These are phyloP conservation scores for Sanderia malayensis DNA, from an alignment of 30 jellyfish, hydroid and myxozoan genomes.

Conservation along the genomic window DNA sequence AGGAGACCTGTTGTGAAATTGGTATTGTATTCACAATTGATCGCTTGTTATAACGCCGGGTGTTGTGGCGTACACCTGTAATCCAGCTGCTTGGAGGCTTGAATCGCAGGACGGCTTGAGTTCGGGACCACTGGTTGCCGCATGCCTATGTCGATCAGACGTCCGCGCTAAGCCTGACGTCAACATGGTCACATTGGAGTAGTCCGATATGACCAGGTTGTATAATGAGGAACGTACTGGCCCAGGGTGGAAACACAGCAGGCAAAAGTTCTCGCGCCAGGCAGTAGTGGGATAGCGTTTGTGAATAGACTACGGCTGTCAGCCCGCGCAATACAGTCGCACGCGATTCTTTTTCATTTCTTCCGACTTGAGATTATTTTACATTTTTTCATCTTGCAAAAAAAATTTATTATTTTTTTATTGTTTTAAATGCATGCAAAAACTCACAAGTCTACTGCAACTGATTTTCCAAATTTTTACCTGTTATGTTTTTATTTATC, in stretches of 20 bases:
- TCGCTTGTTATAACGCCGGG: slow-evolving; percentile 64
- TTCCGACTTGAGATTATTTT: neutral
- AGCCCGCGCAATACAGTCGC: slow-evolving; percentile 80
- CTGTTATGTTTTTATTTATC: too few relatives aligned
- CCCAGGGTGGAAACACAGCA: slow-evolving; percentile 93
- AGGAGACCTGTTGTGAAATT: too few relatives aligned
- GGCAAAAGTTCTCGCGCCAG: slow-evolving; percentile 82
- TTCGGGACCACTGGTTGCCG: slow-evolving; percentile 75
- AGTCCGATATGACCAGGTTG: slow-evolving; percentile 56
- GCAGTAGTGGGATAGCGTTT: slow-evolving; percentile 88
- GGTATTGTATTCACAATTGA: too few relatives aligned
- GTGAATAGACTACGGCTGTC: slow-evolving; percentile 75
- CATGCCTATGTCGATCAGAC: slow-evolving; percentile 62
- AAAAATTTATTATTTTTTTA: too few relatives aligned
- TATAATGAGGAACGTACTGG: slow-evolving; percentile 85
- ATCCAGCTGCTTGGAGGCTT: slow-evolving; percentile 59
- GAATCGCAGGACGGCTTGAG: slow-evolving; percentile 66
- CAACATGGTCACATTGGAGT: slow-evolving; percentile 70
- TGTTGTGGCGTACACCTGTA: slow-evolving; percentile 69
- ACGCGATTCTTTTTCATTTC: slow-evolving; percentile 27
- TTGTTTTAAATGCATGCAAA: too few relatives aligned
- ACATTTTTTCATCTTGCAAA: too few relatives aligned
- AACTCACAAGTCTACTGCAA: too few relatives aligned
- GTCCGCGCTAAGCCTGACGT: slow-evolving; percentile 72
- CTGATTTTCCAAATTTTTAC: too few relatives aligned